Conservation (phyloP, 2,888 invertebrate species). For the Bruchidius siliquastri region DNA sequence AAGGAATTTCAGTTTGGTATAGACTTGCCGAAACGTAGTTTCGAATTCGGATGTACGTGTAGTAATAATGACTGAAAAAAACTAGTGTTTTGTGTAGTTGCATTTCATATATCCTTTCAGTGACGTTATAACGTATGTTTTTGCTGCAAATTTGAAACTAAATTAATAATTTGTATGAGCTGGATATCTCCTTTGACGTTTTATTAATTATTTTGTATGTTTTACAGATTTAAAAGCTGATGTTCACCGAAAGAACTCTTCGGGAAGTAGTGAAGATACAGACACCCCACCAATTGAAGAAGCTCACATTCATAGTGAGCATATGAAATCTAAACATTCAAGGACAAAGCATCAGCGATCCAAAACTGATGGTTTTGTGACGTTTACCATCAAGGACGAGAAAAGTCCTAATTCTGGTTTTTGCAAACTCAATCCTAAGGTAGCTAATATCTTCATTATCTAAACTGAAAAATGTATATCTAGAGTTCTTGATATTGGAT, state of each 20-base stretch:
- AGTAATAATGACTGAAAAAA: no score
- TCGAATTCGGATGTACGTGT: no score
- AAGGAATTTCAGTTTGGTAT: no score
- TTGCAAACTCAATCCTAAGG: slow-evolving; percentile 48
- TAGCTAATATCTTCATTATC: not conserved
- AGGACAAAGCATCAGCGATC: slow-evolving; percentile 32
- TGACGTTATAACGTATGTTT: no score
- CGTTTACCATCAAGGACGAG: slow-evolving; percentile 49
- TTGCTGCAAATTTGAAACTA: no score
- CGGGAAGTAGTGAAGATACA: slow-evolving; percentile 71
- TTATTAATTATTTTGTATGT: not conserved
- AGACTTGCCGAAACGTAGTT: no score
- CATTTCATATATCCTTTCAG: no score
- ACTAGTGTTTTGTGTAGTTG: no score
- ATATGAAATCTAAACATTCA: not conserved
- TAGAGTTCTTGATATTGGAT: no score
- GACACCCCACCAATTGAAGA: slow-evolving; percentile 6
- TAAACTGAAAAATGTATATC: no score
- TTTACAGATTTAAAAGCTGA: slow-evolving; percentile 82
- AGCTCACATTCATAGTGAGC: not conserved
- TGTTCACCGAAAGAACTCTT: slow-evolving; percentile 87
- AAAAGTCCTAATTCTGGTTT: slow-evolving; percentile 30
- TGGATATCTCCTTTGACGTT: no score
- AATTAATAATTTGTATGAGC: no score
- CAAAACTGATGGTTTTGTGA: slow-evolving; percentile 37